Percentiles rank a stretch among this genome's conserved stretches.
phyloP scores from a whole-genome alignment of 1,140 invertebrate genomes.

The Zophobas morio region DNA sequence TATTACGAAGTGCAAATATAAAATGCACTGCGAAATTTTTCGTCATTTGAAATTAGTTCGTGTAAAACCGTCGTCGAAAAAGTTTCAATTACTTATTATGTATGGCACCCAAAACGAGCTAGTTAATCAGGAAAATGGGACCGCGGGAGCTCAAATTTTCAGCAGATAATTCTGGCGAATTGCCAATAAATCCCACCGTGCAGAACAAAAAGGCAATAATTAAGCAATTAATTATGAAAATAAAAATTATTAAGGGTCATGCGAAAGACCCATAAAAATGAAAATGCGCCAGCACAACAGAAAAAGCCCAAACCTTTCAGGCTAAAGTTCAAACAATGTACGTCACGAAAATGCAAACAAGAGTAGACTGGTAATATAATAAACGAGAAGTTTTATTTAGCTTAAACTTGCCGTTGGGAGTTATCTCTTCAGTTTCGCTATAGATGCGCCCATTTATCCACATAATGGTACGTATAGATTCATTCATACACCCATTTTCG shows the following conservation, averaged over 20 bases:
- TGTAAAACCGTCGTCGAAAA: no score
- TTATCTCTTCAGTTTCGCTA: constrained; percentile 30
- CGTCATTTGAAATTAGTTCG: no score
- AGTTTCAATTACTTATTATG: no score
- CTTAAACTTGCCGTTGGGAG: constrained; percentile 7
- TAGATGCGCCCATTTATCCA: constrained; percentile 26
- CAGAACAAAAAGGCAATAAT: constrained; percentile 9
- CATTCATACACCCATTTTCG: constrained; percentile 36
- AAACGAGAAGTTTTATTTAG: constrained; percentile 11
- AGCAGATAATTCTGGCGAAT: constrained; percentile 1
- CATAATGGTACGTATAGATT: constrained; percentile 25
- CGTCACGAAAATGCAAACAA: constrained; percentile 2
- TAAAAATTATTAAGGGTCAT: constrained; percentile 23
- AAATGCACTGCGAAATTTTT: no score
- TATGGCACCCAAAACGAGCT: no score
- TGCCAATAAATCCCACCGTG: constrained; percentile 11
- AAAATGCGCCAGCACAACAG: constrained; percentile 6
- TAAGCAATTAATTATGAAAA: constrained; percentile 20
- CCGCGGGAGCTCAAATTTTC: background rate
- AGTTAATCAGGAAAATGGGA: no score
- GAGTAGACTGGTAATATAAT: constrained; percentile 2
- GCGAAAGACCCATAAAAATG: constrained; percentile 21
- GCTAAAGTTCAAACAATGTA: background rate
- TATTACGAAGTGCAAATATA: no score
- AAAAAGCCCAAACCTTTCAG: background rate